Evolutionary conservation across 2,888 invertebrate genomes (phyloP).

Genomic region (Spicauda simplicius): DNA sequence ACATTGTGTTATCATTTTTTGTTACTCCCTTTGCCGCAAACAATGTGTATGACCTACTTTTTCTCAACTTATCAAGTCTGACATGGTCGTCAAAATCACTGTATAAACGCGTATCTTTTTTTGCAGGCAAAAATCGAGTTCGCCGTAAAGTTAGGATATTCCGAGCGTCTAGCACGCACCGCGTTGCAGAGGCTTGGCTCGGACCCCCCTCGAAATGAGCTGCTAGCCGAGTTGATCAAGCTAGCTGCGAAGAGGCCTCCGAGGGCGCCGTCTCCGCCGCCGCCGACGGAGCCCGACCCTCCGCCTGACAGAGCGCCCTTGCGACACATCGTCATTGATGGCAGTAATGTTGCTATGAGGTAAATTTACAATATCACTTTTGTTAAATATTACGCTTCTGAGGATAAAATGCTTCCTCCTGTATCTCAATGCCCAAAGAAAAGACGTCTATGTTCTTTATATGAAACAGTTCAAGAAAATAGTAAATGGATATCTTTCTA

Average conservation of each 20-base stretch:
- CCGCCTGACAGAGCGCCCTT: conserved; percentile 74
- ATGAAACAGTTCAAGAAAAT: no score
- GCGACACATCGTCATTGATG: conserved; percentile 95
- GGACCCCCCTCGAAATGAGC: conserved; percentile 93
- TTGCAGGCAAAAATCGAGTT: conserved; percentile 90
- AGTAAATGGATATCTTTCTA: no score
- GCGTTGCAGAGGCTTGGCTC: conserved; percentile 94
- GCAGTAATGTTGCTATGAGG: conserved; percentile 98
- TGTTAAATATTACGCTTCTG: not conserved
- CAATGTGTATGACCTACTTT: no score
- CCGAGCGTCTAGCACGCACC: conserved; percentile 92
- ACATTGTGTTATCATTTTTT: no score
- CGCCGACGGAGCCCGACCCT: conserved; percentile 62
- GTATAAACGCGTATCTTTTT: conserved; percentile 53
- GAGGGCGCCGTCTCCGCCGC: conserved; percentile 64
- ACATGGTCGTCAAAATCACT: no score
- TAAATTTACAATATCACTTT: conserved; percentile 52
- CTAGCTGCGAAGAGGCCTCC: conserved; percentile 86
- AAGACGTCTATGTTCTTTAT: no score
- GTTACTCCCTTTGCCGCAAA: no score
- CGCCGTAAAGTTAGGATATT: conserved; percentile 96
- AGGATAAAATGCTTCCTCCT: not conserved
- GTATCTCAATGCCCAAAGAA: no score
- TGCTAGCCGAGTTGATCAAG: conserved; percentile 94
- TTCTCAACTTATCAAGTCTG: no score